phyloP scores from a whole-genome alignment of 2,797 vertebrate genomes.

The Buphagus erythrorhynchus region DNA sequence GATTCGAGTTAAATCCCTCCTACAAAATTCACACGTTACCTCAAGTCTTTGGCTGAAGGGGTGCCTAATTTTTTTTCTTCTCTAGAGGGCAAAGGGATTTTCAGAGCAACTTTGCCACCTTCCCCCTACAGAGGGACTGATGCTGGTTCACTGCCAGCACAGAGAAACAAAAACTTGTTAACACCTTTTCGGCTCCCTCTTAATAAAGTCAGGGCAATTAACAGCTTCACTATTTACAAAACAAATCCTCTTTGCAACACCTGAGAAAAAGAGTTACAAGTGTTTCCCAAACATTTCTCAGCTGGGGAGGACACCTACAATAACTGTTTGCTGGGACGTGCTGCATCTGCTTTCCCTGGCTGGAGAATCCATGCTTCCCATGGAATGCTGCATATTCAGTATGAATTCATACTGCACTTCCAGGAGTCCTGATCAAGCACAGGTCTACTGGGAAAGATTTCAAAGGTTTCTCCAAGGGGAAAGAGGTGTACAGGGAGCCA shows the following conservation, averaged over 20 bases:
- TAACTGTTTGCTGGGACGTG: background rate
- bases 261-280: constrained; percentile 50
- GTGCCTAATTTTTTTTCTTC: background rate
- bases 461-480: background rate
- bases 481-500: background rate
- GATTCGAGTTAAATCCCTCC: background rate
- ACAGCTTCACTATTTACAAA: constrained; percentile 59
- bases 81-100: background rate
- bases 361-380: background rate
- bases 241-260: constrained; percentile 56
- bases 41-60: background rate
- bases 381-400: background rate
- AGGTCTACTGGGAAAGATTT: background rate
- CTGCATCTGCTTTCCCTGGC: background rate
- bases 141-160: background rate
- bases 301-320: background rate
- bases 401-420: fast-evolving
- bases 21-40: background rate
- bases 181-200: constrained; percentile 20
- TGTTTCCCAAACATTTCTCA: constrained; percentile 52
- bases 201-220: constrained; percentile 63
- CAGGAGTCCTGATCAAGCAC: background rate
- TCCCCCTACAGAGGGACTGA: background rate
- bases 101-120: background rate
- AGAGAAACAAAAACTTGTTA: constrained; percentile 16